Conservation (phyloP, 1,140 invertebrate species). For the Leptinotarsa texana region DNA sequence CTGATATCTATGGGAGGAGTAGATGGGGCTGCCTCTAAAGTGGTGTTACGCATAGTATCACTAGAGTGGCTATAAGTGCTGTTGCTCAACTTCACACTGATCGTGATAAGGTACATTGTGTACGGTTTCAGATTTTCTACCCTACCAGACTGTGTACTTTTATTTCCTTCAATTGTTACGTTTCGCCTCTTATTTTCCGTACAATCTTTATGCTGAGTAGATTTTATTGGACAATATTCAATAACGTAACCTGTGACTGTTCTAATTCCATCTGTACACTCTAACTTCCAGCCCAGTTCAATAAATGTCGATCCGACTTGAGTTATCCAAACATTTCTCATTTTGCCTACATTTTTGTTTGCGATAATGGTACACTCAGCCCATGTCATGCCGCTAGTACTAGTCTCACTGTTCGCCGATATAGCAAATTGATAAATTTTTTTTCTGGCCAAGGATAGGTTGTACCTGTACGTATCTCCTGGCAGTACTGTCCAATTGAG, state of each 20-base stretch:
- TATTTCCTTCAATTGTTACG: constrained; percentile 25
- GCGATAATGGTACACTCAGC: constrained; percentile 74
- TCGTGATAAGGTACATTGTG: constrained; percentile 74
- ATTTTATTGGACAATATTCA: constrained; percentile 67
- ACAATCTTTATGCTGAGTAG: neutral
- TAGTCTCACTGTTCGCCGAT: constrained; percentile 65
- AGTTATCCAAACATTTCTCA: constrained; percentile 67
- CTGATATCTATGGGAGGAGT: constrained; percentile 58
- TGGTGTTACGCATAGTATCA: constrained; percentile 63
- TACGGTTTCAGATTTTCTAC: constrained; percentile 67
- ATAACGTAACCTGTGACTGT: constrained; percentile 69
- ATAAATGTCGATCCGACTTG: constrained; percentile 63
- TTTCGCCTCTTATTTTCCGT: constrained; percentile 9
- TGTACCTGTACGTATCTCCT: constrained; percentile 55
- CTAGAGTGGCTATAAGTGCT: constrained; percentile 45
- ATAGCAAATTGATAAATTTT: constrained; percentile 70
- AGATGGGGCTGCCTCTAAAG: constrained; percentile 72
- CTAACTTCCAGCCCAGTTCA: constrained; percentile 69
- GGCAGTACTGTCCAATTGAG: constrained; percentile 63
- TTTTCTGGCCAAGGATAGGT: constrained; percentile 58
- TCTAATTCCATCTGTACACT: constrained; percentile 69
- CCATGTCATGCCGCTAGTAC: constrained; percentile 77
- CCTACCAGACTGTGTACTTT: constrained; percentile 10
- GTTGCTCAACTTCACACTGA: constrained; percentile 72
- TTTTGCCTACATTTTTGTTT: constrained; percentile 67